Evolutionary conservation across 2,888 invertebrate genomes (phyloP).

Genomic region (Archips xylosteana): DNA sequence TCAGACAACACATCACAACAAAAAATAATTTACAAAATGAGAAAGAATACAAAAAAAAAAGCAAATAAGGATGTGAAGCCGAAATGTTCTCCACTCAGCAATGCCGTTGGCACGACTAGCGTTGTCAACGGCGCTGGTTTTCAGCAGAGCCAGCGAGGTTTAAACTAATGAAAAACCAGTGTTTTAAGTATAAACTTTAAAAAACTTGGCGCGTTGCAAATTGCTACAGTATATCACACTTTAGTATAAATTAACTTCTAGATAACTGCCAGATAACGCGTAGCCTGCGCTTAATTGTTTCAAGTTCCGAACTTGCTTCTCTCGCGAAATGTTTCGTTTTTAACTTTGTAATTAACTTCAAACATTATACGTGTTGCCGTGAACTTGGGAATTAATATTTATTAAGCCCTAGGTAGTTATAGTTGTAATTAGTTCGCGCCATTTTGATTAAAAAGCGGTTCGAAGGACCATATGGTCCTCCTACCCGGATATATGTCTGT

Average conservation of each 20-base stretch:
- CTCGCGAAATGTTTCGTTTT: slow-evolving; percentile 17
- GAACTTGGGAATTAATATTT: slow-evolving; percentile 23
- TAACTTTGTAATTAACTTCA: slow-evolving; percentile 26
- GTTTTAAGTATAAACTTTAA: no score
- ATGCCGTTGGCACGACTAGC: no score
- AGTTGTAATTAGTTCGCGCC: background rate
- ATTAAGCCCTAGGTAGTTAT: slow-evolving; percentile 25
- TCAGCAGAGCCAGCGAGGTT: no score
- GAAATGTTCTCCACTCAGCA: no score
- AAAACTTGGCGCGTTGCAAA: no score
- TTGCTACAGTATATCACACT: slow-evolving; percentile 6
- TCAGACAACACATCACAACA: no score
- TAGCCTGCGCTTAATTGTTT: slow-evolving; percentile 23
- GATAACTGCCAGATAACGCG: slow-evolving; percentile 21
- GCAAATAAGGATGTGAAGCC: no score
- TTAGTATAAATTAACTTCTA: background rate
- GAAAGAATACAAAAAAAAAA: no score
- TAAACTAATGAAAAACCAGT: no score
- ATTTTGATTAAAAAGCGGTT: slow-evolving; percentile 1
- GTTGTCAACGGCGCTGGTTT: no score
- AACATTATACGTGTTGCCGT: slow-evolving; percentile 10
- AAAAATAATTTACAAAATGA: no score
- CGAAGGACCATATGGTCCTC: background rate
- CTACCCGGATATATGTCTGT: background rate
- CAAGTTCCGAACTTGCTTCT: slow-evolving; percentile 15